Conservation (phyloP, 2,888 invertebrate species). For the Dryocosmus kuriphilus region DNA sequence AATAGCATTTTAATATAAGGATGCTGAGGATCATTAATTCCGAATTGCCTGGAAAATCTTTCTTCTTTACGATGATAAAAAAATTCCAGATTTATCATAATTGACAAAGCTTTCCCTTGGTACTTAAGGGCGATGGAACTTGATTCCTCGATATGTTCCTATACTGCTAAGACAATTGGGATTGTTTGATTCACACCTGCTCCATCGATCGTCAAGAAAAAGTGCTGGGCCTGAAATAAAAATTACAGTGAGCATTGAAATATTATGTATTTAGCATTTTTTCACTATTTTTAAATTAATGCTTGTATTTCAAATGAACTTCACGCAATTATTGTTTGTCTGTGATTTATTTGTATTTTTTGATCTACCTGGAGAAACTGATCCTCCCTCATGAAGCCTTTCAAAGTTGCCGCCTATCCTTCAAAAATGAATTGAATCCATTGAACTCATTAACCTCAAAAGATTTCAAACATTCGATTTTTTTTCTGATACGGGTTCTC, state of each 20-base stretch:
- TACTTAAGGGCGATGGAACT: constrained; percentile 83
- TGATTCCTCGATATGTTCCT: constrained; percentile 84
- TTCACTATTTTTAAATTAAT: no score
- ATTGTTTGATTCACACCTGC: constrained; percentile 92
- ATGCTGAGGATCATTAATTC: constrained; percentile 89
- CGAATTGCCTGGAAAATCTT: constrained; percentile 93
- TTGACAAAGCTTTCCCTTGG: constrained; percentile 83
- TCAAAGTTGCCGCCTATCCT: constrained; percentile 97
- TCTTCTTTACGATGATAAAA: constrained; percentile 96
- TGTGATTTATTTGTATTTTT: neutral
- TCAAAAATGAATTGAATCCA: constrained; percentile 97
- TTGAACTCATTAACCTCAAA: constrained; percentile 89
- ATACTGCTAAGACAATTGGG: constrained; percentile 93
- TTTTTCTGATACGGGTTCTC: constrained; percentile 77
- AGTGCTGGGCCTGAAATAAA: constrained; percentile 86
- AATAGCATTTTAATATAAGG: constrained; percentile 95
- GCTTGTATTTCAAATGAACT: no score
- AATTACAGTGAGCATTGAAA: no score
- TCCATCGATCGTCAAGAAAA: constrained; percentile 87
- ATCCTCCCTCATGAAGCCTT: constrained; percentile 97
- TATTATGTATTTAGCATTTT: no score
- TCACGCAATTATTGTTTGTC: no score
- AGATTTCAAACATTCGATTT: constrained; percentile 84
- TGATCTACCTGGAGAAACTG: constrained; percentile 88
- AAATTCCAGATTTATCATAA: constrained; percentile 92